Base-by-base conservation (phyloP, 92 coral and sea anemone species). In the Palythoa grandis region DNA sequence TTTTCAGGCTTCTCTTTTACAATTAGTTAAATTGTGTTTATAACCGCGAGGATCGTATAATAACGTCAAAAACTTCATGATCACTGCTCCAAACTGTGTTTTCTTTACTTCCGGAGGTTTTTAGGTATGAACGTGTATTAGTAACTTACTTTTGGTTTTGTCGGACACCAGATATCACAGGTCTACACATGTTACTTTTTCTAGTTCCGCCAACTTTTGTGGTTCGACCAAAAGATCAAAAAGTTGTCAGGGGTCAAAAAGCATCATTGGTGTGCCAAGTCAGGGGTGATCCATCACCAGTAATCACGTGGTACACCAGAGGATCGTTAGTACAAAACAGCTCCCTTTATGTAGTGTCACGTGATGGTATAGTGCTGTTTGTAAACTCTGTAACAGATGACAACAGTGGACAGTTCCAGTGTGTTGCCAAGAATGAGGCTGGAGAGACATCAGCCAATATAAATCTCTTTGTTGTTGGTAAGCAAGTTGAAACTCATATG, bases 261-360 rank as follows among this genome's bases (percentile, higher is more conserved):
- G 94, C 92, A 16, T 29, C 58, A 4, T 83, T 95, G 80, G 67
- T 88, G 2, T 96, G 98, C 86, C 43, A 83, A 65, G 96, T 93
- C 74, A 47, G 53, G 22, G 98, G 98, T 50, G 95, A 93, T 67
- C 96, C 98, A 3, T 37, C 40, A 73, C 98, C 98, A 54, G 58
- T 82, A 6, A 84, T 95, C 92, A 94, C 88, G 72, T 96, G 98
- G 98, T 89, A 88, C 76, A 78, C 16, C 74, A 48, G 13, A 22
- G 74, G 57, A 3, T 48, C 15, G 25, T 13, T 48, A 37, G 60
- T 80, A 16, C 39, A 48, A 54, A 54, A 82, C 77, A 73, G 72
- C 29, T 53, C 77, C 73, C 90, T 86, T 12, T 75, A 52, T 72
- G 73, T 90, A 52, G 78, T 94, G 20, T 80, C 88, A 29, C 24